Conservation (phyloP, 2,797 vertebrate genomes). For the Dromococcyx pavoninus region DNA sequence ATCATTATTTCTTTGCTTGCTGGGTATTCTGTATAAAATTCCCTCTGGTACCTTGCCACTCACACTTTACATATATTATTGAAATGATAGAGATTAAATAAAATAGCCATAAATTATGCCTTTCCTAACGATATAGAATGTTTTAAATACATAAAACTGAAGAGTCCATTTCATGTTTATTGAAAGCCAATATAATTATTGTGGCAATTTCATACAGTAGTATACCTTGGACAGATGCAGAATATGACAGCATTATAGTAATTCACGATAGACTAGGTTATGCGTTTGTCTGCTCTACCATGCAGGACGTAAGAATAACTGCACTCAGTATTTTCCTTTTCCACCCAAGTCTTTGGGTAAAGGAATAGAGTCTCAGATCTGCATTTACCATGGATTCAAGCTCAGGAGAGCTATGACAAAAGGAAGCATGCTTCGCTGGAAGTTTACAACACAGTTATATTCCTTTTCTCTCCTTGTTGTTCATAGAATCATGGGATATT, state of each 20-base stretch:
- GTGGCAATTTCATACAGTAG: not conserved
- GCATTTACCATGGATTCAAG: not conserved
- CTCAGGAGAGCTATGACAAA: not conserved
- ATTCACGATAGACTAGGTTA: not conserved
- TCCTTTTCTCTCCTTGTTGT: not conserved
- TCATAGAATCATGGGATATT: too few species aligned
- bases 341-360: not conserved
- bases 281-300: not conserved
- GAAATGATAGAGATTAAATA: not conserved
- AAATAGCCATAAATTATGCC: not conserved
- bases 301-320: not conserved
- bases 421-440: not conserved
- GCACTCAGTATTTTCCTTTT: not conserved
- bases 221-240: not conserved
- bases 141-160: not conserved
- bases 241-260: not conserved
- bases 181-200: not conserved
- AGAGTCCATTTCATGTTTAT: not conserved
- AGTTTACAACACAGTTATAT: not conserved
- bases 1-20: not conserved
- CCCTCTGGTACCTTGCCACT: not conserved
- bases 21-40: not conserved
- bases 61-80: not conserved
- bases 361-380: not conserved
- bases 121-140: not conserved